These are phyloP conservation scores for Rhincodon typus DNA, from an alignment of 2,797 vertebrate genomes.

Conservation along the genomic window DNA sequence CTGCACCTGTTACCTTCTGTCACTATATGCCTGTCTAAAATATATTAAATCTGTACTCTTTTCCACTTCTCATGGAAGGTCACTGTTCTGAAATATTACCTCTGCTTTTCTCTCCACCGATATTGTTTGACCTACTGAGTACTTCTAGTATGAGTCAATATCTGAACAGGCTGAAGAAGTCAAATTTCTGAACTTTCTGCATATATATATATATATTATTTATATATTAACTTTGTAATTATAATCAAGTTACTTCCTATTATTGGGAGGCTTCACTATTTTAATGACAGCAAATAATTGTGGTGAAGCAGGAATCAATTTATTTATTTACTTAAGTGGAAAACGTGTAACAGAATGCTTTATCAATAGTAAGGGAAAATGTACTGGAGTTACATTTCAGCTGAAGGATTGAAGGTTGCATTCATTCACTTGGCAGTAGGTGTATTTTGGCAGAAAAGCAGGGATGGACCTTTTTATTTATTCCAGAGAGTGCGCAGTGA, in stretches of 20 bases:
- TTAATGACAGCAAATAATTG: neutral
- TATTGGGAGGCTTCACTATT: neutral
- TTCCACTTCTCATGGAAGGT: too few species aligned
- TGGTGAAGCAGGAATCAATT: neutral
- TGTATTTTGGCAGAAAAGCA: neutral
- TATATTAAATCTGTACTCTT: too few species aligned
- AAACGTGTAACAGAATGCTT: neutral
- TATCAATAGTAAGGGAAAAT: neutral
- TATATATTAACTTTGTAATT: neutral
- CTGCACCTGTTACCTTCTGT: too few species aligned
- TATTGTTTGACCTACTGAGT: too few species aligned
- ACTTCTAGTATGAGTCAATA: too few species aligned
- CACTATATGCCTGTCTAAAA: too few species aligned
- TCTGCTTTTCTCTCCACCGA: too few species aligned
- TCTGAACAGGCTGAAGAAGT: too few species aligned
- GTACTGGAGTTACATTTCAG: neutral
- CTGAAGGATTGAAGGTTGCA: neutral
- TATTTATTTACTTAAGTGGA: neutral
- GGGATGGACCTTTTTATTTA: neutral
- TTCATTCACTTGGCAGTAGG: neutral
- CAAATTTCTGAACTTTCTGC: too few species aligned
- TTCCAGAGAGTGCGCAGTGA: neutral
- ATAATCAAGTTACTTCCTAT: neutral
- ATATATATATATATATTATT: too few species aligned
- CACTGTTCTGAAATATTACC: too few species aligned